Evolutionary conservation across 2,797 vertebrate genomes (phyloP).

Genomic region (Sitta carolinensis): DNA sequence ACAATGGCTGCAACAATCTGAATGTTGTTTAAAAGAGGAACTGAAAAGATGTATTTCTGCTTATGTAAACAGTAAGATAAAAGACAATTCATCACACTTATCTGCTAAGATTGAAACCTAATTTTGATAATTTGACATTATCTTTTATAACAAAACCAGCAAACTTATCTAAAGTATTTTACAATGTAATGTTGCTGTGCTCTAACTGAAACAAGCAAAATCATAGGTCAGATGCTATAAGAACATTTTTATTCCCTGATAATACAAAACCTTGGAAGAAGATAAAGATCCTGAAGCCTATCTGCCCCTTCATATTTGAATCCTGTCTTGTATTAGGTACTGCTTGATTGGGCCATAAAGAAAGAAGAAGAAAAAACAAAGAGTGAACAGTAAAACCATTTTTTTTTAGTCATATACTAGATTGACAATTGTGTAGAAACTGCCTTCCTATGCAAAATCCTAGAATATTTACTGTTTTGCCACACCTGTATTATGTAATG

Average conservation of each 20-base stretch:
- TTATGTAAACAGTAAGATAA: not conserved
- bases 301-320: not conserved
- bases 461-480: not conserved
- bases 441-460: not conserved
- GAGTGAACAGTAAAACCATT: not conserved
- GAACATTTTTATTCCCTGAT: not conserved
- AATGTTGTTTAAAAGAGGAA: not conserved
- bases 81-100: not conserved
- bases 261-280: not conserved
- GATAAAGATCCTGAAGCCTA: not conserved
- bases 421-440: not conserved
- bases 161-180: not conserved
- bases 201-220: not conserved
- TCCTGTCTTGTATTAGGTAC: not conserved
- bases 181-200: not conserved
- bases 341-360: not conserved
- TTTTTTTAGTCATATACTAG: not conserved
- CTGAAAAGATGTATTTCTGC: not conserved
- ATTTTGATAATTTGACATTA: not conserved
- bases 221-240: not conserved
- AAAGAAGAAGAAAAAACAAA: not conserved
- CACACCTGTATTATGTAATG: not conserved
- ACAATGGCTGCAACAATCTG: not conserved
- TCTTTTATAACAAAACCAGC: not conserved
- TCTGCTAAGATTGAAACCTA: not conserved